These are phyloP conservation scores for Sorex maritimensis DNA, from an alignment of 2,797 vertebrate species.

Conservation along the genomic window DNA sequence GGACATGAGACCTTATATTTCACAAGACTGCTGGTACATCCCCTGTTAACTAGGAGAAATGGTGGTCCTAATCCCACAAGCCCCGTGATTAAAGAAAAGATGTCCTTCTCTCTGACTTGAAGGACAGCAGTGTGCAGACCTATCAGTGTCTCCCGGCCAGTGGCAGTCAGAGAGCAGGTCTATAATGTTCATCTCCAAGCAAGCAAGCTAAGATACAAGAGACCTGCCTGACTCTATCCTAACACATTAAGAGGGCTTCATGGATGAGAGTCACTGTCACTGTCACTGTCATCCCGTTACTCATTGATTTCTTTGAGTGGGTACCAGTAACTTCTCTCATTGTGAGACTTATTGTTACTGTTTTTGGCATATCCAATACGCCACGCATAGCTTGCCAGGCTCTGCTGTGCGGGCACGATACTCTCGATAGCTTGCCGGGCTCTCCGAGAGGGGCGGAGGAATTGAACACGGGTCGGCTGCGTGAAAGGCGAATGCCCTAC, in stretches of 20 bases:
- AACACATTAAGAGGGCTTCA: slow-evolving; percentile 19
- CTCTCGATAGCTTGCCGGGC: too few relatives aligned
- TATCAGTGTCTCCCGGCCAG: background rate
- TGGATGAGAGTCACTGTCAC: background rate
- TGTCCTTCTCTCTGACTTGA: background rate
- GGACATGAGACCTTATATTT: background rate
- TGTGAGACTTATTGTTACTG: too few relatives aligned
- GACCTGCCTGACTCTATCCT: background rate
- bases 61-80: background rate
- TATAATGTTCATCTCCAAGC: background rate
- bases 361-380: too few relatives aligned
- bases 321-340: too few relatives aligned
- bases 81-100: background rate
- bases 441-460: too few relatives aligned
- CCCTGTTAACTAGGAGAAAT: background rate
- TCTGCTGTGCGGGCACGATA: too few relatives aligned
- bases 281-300: too few relatives aligned
- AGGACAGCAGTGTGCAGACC: background rate
- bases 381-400: too few relatives aligned
- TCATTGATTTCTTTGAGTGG: too few relatives aligned
- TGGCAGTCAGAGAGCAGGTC: background rate
- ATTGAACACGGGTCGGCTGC: too few relatives aligned
- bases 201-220: background rate
- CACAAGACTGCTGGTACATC: background rate
- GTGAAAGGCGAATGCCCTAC: too few relatives aligned